Evolutionary conservation across 2,113 vertebrate species (phyloP).

Genomic region (Rattus rattus): DNA sequence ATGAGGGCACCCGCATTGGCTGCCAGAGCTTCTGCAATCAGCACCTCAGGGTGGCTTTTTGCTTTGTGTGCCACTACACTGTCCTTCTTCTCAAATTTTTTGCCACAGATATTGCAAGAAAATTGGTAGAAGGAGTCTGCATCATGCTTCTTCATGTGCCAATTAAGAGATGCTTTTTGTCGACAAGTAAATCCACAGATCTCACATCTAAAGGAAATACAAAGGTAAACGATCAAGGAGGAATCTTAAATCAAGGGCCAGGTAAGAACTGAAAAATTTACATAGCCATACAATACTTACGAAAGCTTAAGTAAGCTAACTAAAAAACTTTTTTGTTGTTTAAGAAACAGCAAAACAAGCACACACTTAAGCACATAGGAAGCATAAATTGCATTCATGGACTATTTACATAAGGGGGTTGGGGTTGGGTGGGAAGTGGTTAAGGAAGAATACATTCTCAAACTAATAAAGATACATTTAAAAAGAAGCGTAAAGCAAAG

Average conservation of each 20-base stretch:
- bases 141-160: constrained; percentile 99
- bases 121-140: constrained; percentile 98
- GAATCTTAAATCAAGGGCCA: background rate
- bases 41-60: constrained; percentile 97
- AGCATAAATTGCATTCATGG: background rate
- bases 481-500: background rate
- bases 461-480: background rate
- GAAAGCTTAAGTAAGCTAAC: constrained; percentile 24
- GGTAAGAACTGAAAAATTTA: background rate
- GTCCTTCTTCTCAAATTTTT: constrained; percentile 99
- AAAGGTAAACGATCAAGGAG: constrained; percentile 35
- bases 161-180: constrained; percentile 99
- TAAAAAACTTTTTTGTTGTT: background rate
- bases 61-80: constrained; percentile 98
- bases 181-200: constrained; percentile 99
- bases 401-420: background rate
- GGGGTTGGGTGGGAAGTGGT: background rate
- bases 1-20: constrained; percentile 96
- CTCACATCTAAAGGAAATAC: constrained; percentile 90
- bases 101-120: constrained; percentile 98
- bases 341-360: constrained; percentile 18
- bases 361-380: background rate
- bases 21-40: constrained; percentile 98
- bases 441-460: background rate
- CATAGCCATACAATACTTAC: background rate